These are phyloP conservation scores for Dendroctonus valens DNA, from an alignment of 1,140 invertebrate genomes.

Conservation along the genomic window DNA sequence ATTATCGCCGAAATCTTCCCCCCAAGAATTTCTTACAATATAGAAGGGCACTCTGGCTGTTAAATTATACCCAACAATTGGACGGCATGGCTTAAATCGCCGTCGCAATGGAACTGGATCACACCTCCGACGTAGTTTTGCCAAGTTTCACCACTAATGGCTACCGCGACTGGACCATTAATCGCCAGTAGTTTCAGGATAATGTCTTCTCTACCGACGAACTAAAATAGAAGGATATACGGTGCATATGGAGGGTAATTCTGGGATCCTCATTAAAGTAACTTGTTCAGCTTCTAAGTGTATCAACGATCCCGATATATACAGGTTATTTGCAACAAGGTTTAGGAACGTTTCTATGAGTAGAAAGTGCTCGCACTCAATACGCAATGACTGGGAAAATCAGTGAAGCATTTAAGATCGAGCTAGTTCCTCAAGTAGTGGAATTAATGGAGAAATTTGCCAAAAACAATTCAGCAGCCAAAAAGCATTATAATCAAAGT, in stretches of 20 bases:
- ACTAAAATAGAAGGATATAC: conserved; percentile 50
- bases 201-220: conserved; percentile 64
- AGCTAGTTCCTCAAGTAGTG: too few relatives aligned
- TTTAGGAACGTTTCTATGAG: too few relatives aligned
- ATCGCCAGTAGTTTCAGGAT: conserved; percentile 63
- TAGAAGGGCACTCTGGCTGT: conserved; percentile 74
- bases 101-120: conserved; percentile 78
- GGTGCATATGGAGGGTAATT: too few relatives aligned
- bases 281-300: too few relatives aligned
- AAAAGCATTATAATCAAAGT: too few relatives aligned
- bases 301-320: too few relatives aligned
- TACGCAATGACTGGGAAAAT: too few relatives aligned
- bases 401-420: too few relatives aligned
- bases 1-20: conserved; percentile 67
- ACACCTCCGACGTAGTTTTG: conserved; percentile 85
- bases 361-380: too few relatives aligned
- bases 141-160: conserved; percentile 83
- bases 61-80: conserved; percentile 83
- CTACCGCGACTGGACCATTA: conserved; percentile 75
- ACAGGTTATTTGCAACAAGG: too few relatives aligned
- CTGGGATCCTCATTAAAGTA: not conserved
- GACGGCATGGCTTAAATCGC: conserved; percentile 77
- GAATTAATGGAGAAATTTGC: too few relatives aligned
- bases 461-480: too few relatives aligned
- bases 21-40: conserved; percentile 87